Evolutionary conservation across 2,113 vertebrate genomes (phyloP).

Genomic region (Crotalus horridus): DNA sequence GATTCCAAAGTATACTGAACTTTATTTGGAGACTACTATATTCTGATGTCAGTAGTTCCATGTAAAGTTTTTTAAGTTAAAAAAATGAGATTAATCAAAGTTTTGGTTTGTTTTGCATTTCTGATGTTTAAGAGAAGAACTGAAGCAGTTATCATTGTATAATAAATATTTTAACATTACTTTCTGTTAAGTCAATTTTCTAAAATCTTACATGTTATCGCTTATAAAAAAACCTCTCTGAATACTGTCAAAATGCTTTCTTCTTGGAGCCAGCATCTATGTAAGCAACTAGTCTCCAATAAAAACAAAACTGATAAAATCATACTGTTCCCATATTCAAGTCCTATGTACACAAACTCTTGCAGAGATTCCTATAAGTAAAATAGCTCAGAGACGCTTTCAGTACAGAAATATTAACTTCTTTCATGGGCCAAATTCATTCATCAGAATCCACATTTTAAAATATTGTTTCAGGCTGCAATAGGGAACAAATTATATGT

Average conservation of each 20-base stretch:
- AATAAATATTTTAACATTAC: not conserved
- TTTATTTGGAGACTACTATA: not conserved
- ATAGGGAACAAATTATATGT: not conserved
- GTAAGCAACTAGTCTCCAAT: not conserved
- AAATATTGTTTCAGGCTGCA: not conserved
- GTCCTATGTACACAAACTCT: not conserved
- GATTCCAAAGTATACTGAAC: constrained; percentile 4
- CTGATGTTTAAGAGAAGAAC: not conserved
- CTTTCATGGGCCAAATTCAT: not conserved
- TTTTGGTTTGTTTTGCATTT: not conserved
- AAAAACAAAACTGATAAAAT: not conserved
- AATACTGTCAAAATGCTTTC: not conserved
- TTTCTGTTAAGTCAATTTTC: not conserved
- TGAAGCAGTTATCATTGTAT: not conserved
- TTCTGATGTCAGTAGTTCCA: not conserved
- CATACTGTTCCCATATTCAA: constrained; percentile 8
- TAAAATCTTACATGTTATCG: not conserved
- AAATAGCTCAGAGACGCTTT: not conserved
- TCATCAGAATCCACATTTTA: not conserved
- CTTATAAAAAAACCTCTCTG: not conserved
- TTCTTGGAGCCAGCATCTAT: not conserved
- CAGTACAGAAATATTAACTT: not conserved
- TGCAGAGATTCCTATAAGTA: constrained; percentile 15
- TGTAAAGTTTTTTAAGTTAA: not conserved
- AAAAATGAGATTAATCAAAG: not conserved